These are phyloP conservation scores for Thrips palmi DNA, from an alignment of 1,140 invertebrate species.

Conservation along the genomic window DNA sequence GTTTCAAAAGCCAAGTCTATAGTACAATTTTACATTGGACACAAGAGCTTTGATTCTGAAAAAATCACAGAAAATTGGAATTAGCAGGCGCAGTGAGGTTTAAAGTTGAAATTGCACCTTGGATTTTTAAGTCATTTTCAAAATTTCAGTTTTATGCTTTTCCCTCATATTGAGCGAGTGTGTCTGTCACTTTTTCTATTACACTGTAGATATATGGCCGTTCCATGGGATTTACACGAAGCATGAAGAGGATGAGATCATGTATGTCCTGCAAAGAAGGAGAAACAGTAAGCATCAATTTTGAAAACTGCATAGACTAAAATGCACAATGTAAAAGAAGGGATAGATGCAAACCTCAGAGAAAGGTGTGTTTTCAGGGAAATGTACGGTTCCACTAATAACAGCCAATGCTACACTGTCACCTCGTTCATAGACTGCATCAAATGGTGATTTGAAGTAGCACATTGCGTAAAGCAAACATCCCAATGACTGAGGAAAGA, in stretches of 20 bases:
- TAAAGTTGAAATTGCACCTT: too few species aligned
- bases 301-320: conserved; percentile 3
- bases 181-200: conserved; percentile 36
- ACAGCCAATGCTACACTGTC: conserved; percentile 75
- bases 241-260: conserved; percentile 45
- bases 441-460: conserved; percentile 73
- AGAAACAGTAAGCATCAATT: conserved; percentile 1
- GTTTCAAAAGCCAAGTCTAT: too few species aligned
- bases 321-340: conserved; percentile 5
- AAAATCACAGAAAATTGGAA: too few species aligned
- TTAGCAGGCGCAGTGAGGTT: too few species aligned
- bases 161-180: too few species aligned
- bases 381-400: conserved; percentile 52
- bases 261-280: conserved; percentile 38
- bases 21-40: too few species aligned
- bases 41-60: too few species aligned
- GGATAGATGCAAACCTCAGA: conserved; percentile 24
- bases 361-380: conserved; percentile 50
- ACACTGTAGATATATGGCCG: conserved; percentile 52
- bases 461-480: conserved; percentile 72
- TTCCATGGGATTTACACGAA: conserved; percentile 56
- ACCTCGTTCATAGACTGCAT: conserved; percentile 65
- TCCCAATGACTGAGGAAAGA: conserved; percentile 54
- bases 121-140: too few species aligned
- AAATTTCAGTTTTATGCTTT: too few species aligned